Evolutionary conservation across 2,888 invertebrate species (phyloP).

Genomic region (Ophraella communa): DNA sequence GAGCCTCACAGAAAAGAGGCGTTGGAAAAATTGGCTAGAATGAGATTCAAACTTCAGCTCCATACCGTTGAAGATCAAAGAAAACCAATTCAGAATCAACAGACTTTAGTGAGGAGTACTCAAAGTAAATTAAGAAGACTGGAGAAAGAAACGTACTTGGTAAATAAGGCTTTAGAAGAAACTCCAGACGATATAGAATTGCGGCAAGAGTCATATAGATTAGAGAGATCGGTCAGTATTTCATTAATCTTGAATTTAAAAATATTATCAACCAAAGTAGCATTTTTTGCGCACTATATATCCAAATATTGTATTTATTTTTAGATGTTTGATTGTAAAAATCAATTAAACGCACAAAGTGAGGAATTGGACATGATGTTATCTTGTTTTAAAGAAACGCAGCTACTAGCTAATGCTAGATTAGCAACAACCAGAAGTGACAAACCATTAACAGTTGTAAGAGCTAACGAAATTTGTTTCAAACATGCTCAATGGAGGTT

Average conservation of each 20-base stretch:
- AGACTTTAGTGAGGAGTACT: slow-evolving; percentile 79
- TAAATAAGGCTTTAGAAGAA: slow-evolving; percentile 80
- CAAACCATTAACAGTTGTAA: slow-evolving; percentile 77
- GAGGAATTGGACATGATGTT: slow-evolving; percentile 96
- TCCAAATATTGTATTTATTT: slow-evolving; percentile 16
- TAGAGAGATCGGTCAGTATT: slow-evolving; percentile 74
- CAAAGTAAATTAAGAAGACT: slow-evolving; percentile 83
- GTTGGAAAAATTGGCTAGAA: slow-evolving; percentile 84
- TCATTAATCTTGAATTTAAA: too few species aligned
- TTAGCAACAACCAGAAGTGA: slow-evolving; percentile 71
- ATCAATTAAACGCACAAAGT: slow-evolving; percentile 82
- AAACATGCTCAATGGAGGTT: slow-evolving; percentile 98
- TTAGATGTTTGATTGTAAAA: slow-evolving; percentile 87
- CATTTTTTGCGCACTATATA: too few species aligned
- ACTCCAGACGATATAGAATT: slow-evolving; percentile 67
- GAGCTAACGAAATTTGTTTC: slow-evolving; percentile 95
- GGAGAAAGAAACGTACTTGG: slow-evolving; percentile 88
- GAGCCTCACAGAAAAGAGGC: slow-evolving; percentile 95
- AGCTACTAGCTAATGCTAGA: slow-evolving; percentile 66
- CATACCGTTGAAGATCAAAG: slow-evolving; percentile 91
- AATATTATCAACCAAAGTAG: not conserved
- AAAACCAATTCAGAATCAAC: slow-evolving; percentile 88
- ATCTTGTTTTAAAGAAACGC: slow-evolving; percentile 87
- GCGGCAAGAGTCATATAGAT: slow-evolving; percentile 71
- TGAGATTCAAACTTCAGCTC: slow-evolving; percentile 93